Conservation (phyloP, 1,140 invertebrate genomes). For the Doryteuthis pealeii region DNA sequence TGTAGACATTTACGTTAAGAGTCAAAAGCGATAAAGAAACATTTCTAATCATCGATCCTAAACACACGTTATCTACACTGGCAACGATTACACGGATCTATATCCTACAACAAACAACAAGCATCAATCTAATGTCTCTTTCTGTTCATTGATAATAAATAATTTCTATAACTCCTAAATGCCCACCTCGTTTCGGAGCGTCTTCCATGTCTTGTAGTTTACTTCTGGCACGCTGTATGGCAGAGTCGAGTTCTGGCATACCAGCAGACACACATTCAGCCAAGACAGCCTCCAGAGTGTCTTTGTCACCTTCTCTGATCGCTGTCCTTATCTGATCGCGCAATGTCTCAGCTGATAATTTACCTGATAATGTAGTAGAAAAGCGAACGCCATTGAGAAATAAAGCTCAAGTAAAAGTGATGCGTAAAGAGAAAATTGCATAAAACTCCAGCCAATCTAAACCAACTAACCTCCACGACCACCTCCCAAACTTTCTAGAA, state of each 20-base stretch:
- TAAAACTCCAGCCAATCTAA: too few species aligned
- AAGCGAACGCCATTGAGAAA: not conserved
- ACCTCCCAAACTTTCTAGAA: not conserved
- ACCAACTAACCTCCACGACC: conserved; percentile 1
- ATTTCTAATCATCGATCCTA: too few species aligned
- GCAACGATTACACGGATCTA: too few species aligned
- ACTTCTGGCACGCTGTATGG: not conserved
- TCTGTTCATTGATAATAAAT: too few species aligned
- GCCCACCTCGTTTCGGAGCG: too few species aligned
- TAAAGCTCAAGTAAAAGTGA: not conserved
- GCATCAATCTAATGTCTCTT: too few species aligned
- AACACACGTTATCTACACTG: too few species aligned
- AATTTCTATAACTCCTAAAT: too few species aligned
- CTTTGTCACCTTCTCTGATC: not conserved
- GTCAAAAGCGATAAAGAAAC: too few species aligned
- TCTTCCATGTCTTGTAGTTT: not conserved
- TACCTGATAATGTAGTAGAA: not conserved
- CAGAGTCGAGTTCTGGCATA: not conserved
- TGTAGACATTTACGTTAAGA: too few species aligned
- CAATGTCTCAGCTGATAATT: not conserved
- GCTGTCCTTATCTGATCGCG: not conserved
- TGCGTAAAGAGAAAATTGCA: too few species aligned
- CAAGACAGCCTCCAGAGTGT: not conserved
- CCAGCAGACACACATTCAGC: not conserved
- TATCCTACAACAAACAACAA: too few species aligned